Percentiles rank a stretch among this genome's conserved stretches.
phyloP scores from a whole-genome alignment of 2,113 vertebrate genomes.

The Taurulus bubalis region DNA sequence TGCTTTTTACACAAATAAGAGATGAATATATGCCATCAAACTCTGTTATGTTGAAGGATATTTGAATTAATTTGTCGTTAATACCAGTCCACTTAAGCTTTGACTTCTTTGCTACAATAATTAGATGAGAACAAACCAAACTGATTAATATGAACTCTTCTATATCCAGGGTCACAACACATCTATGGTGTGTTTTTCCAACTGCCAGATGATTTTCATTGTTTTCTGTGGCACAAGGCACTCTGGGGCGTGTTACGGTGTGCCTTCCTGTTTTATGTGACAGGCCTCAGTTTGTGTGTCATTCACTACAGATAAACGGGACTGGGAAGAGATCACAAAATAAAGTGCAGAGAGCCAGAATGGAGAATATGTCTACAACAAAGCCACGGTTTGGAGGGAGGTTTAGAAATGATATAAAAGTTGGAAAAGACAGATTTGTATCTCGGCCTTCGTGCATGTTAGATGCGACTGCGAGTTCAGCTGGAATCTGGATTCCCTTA shows the following conservation, averaged over 20 bases:
- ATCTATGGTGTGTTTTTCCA: not conserved
- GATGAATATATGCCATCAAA: not conserved
- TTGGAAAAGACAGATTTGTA: not conserved
- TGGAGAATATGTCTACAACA: not conserved
- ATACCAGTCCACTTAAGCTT: not conserved
- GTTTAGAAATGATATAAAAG: slow-evolving; percentile 17
- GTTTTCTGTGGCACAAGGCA: slow-evolving; percentile 32
- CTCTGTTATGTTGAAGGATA: not conserved
- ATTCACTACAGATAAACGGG: slow-evolving; percentile 7
- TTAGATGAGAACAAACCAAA: not conserved
- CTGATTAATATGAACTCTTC: not conserved
- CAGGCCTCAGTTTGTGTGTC: slow-evolving; percentile 30
- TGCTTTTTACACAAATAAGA: not conserved
- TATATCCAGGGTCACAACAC: not conserved
- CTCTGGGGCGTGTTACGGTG: slow-evolving; percentile 26
- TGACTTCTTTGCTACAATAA: not conserved
- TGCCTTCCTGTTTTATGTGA: slow-evolving; percentile 63
- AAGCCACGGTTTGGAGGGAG: not conserved
- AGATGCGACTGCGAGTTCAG: slow-evolving; percentile 6
- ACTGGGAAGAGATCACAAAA: slow-evolving; percentile 20
- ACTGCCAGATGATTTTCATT: slow-evolving; percentile 22
- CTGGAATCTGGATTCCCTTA: not conserved
- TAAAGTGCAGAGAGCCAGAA: not conserved
- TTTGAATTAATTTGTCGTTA: not conserved
- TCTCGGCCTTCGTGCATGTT: not conserved